Base-by-base conservation (phyloP, 92 coral and sea anemone species). In the Virgularia gustaviana region DNA sequence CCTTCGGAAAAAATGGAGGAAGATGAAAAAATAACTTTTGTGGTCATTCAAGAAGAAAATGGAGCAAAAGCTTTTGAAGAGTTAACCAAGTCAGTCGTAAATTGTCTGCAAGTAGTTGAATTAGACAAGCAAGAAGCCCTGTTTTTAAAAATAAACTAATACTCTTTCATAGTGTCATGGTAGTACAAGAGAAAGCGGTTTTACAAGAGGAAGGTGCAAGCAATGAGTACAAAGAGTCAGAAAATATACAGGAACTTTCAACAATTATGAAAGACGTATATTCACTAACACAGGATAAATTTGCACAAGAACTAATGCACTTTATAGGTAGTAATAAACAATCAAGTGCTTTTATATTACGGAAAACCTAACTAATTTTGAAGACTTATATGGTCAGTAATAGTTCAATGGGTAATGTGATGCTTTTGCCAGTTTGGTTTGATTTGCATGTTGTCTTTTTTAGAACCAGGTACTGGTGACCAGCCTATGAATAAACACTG, bases 251-350 rank as follows among this genome's bases (percentile, higher is more conserved):
- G 10, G 75, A 34, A 22, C 44, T 68, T 34, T 49, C 75, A 49
- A 68, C 54, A 1, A 68, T 44, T 34, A 45, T 68, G 36, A 15
- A 58, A 51, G 75, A 68, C 36, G 75, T 49, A 12, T 68, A 68
- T 38, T 49, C 75, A 9, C 28, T 52, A 22, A 2, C 29, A 29
- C 32, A 20, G 13, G 75, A 68, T 8, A 68, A 49, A 68, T 68
- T 68, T 68, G 62, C 31, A 68, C 75, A 68, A 16, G 75, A 68
- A 15, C 61, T 68, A 30, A 25, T 68, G 36, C 75, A 68, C 29
- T 49, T 68, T 8, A 68, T 68, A 25, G 75, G 75, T 68, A 68
- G 7, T 42, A 34, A 30, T 15, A 57, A 57, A 8, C 16, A 19
- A 47, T 47, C 22, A 19, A 16, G n/a, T 47, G 16, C 55, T 16